Conservation (phyloP, 1,140 invertebrate species). For the Bilobella aurantiaca region DNA sequence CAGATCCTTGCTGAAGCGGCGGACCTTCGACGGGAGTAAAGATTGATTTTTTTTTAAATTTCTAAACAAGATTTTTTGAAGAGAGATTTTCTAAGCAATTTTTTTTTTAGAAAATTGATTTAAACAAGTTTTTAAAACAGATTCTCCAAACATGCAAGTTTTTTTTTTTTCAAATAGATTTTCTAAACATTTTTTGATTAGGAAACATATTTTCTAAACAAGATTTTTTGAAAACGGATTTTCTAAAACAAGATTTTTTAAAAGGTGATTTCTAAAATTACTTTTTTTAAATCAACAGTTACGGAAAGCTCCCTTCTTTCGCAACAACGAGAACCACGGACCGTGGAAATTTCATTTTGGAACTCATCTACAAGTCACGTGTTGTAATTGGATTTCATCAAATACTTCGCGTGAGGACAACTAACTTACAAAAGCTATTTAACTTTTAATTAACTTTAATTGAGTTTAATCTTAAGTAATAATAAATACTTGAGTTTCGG, state of each 20-base stretch:
- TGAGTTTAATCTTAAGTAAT: background rate
- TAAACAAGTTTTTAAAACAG: too few relatives aligned
- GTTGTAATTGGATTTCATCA: slow-evolving; percentile 3
- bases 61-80: background rate
- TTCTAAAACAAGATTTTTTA: too few relatives aligned
- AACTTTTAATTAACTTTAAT: background rate
- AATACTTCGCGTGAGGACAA: background rate
- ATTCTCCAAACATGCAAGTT: too few relatives aligned
- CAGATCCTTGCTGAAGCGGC: background rate
- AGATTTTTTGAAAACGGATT: too few relatives aligned
- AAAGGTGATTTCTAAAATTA: too few relatives aligned
- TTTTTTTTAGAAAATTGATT: too few relatives aligned
- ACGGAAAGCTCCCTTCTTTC: background rate
- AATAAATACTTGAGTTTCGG: background rate
- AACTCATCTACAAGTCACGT: background rate
- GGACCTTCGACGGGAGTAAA: background rate
- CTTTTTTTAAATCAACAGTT: too few relatives aligned
- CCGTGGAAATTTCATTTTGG: background rate
- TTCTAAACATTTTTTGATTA: too few relatives aligned
- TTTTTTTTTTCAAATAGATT: too few relatives aligned
- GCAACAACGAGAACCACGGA: background rate
- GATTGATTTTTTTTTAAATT: too few relatives aligned
- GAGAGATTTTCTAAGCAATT: background rate
- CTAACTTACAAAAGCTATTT: background rate
- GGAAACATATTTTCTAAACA: too few relatives aligned